Conservation (phyloP, 1,140 invertebrate genomes). For the Anastatus disparis region DNA sequence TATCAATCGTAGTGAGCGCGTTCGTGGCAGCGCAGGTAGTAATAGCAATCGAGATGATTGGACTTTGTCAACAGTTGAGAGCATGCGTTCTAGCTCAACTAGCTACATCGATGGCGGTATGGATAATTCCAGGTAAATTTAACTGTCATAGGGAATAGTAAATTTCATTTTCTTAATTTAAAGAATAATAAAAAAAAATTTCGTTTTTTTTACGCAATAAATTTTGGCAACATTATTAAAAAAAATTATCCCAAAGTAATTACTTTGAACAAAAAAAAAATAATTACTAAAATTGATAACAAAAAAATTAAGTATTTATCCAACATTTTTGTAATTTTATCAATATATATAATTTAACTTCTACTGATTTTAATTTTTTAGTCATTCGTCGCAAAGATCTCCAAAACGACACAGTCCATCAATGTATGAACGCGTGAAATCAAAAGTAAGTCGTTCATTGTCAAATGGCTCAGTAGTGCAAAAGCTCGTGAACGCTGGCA, state of each 20-base stretch:
- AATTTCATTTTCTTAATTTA: no score
- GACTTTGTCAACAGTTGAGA: conserved; percentile 57
- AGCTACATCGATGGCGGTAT: conserved; percentile 32
- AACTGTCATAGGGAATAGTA: no score
- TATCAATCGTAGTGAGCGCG: conserved; percentile 55
- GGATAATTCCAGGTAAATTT: conserved; percentile 25
- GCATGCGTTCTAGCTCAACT: conserved; percentile 22
- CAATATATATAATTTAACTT: background rate
- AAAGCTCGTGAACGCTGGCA: conserved; percentile 46
- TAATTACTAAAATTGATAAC: no score
- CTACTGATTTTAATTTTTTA: background rate
- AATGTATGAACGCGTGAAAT: conserved; percentile 72
- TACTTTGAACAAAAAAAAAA: no score
- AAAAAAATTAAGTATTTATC: no score
- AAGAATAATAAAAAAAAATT: no score
- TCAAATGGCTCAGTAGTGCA: conserved; percentile 67
- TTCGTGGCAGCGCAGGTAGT: conserved; percentile 28
- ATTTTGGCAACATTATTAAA: no score
- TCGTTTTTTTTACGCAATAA: no score
- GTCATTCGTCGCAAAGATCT: conserved; percentile 58
- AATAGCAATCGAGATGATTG: conserved; percentile 56
- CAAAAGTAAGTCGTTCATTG: conserved; percentile 69
- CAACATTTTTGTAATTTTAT: no score
- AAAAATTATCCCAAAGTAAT: no score
- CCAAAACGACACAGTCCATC: conserved; percentile 68